These are phyloP conservation scores for Otus sunia DNA, from an alignment of 2,113 vertebrate species.

Conservation along the genomic window DNA sequence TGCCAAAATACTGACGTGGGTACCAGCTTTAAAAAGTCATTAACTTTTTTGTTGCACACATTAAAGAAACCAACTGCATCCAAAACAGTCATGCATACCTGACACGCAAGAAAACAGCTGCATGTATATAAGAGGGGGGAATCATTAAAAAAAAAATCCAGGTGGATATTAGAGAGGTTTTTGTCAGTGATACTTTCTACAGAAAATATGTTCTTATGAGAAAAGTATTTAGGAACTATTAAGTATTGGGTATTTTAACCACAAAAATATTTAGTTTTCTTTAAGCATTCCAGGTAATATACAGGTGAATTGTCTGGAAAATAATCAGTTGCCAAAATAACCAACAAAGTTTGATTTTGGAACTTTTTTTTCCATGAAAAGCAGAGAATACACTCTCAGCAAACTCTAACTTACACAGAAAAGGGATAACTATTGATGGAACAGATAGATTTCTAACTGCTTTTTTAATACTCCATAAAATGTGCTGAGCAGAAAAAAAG, in stretches of 20 bases:
- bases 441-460: not conserved
- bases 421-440: not conserved
- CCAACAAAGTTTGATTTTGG: not conserved
- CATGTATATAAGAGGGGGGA: not conserved
- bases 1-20: not conserved
- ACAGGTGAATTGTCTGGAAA: not conserved
- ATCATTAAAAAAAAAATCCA: not conserved
- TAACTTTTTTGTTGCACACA: not conserved
- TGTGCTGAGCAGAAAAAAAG: conserved; percentile 37
- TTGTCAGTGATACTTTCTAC: not conserved
- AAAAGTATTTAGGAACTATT: not conserved
- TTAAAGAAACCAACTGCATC: not conserved
- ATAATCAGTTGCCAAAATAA: not conserved
- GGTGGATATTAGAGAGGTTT: not conserved
- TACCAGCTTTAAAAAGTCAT: not conserved
- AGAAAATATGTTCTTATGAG: not conserved
- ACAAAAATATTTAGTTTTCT: not conserved
- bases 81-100: not conserved
- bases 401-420: not conserved
- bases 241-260: not conserved
- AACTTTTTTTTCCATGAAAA: not conserved
- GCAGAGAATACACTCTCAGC: not conserved
- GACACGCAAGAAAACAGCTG: not conserved
- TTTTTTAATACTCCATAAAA: conserved; percentile 17
- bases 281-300: not conserved